Base-by-base conservation (phyloP, 2,797 vertebrate species). In the Pangasius sanitwongsei region DNA sequence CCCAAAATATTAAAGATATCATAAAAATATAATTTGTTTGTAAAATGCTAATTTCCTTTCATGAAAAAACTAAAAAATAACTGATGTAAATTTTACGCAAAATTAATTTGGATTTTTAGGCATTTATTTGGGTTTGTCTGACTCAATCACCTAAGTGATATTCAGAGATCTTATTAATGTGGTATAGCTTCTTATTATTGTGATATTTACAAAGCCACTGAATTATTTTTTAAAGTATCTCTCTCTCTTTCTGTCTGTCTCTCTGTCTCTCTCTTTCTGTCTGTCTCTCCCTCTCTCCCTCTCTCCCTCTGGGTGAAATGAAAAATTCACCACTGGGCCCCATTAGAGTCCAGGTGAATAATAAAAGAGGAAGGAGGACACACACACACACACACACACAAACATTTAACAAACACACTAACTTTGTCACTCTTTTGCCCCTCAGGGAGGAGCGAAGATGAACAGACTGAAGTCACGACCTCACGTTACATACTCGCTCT, bases 241-340 rank as follows among this genome's bases (percentile, higher is more conserved):
- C 55, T 57, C 16, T 57, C 75, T 57, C 55, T 57, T 0, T 57
- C 55, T 55, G 0, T 55, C 13, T 55, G 2, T 16, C 15, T 55
- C 15, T 55, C 53, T 55, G 0, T 55, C 13, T 55, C 53, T 55
- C 15, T 55, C 53, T 16, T 2, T 55, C 53, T 16, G 2, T 55
- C 13, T 55, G 0, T 57, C 4, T 57, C 53, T 57, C 55, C 6
- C 4, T 57, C 55, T 57, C 18, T 20, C 55, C 1, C 44, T 23
- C 72, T 75, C 41, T 50, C 44, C 97, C 97, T 96, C 95, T 96
- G 96, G 97, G 97, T 96, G 91, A 94, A 92, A 97, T 98, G 95
- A 97, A 98, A 97, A 97, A 98, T 98, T 97, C 97, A 98, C 97
- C 96, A 97, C 96, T 95, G 94, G 94, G 93, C 94, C 94, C 97